Conservation (phyloP, 1,140 invertebrate species). For the Gonatopus flavifemur region DNA sequence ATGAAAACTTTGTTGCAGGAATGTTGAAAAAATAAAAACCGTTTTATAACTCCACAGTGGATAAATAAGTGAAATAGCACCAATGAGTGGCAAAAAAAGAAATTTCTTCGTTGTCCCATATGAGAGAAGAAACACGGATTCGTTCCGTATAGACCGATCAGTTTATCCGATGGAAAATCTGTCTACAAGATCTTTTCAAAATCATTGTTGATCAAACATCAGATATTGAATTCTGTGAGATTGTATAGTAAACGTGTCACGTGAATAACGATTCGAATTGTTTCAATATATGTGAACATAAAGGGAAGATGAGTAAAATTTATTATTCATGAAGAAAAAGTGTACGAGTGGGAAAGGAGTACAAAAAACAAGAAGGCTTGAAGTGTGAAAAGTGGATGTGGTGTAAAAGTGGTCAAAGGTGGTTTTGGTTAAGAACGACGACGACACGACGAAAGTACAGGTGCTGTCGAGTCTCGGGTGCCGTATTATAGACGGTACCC, state of each 20-base stretch:
- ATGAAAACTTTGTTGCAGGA: no score
- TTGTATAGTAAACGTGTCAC: no score
- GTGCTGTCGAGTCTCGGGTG: slow-evolving; percentile 28
- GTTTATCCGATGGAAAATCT: not conserved
- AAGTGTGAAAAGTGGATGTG: slow-evolving; percentile 44
- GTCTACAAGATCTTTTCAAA: slow-evolving; percentile 8
- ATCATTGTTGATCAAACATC: not conserved
- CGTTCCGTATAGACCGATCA: no score
- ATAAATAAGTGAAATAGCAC: no score
- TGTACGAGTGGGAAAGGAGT: not conserved
- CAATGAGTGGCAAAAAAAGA: no score
- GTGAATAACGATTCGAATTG: no score
- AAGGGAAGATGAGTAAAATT: not conserved
- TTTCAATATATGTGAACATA: not conserved
- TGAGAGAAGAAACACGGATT: no score
- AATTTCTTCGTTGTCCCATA: no score
- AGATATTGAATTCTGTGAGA: no score
- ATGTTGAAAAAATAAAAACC: no score
- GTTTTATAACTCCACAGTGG: no score
- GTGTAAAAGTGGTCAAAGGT: slow-evolving; percentile 42
- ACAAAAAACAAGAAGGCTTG: not conserved
- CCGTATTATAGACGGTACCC: slow-evolving; percentile 33
- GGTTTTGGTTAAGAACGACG: slow-evolving; percentile 31
- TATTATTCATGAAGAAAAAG: slow-evolving; percentile 1
- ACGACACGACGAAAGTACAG: slow-evolving; percentile 16